These are phyloP conservation scores for Nemopilema nomurai DNA, from an alignment of 30 jellyfish, hydroid and myxozoan genomes.

Conservation along the genomic window DNA sequence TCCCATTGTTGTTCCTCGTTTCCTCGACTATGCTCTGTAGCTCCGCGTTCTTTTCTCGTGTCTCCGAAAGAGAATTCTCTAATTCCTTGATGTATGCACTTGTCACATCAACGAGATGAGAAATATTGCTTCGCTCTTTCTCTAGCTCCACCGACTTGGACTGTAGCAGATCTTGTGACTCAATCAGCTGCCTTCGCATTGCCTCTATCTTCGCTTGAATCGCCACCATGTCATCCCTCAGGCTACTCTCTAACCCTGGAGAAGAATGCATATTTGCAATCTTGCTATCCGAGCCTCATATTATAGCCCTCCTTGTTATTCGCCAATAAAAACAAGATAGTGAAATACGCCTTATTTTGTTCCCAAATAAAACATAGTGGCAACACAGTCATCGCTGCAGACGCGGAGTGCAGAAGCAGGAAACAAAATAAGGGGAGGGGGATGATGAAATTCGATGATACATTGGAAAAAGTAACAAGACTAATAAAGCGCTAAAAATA, in stretches of 20 bases:
- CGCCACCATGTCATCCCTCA: conserved; percentile 13
- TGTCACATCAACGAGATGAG: conserved; percentile 95
- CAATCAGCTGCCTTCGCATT: conserved; percentile 74
- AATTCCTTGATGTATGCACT: conserved; percentile 92
- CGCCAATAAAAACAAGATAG: neutral
- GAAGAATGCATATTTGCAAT: neutral
- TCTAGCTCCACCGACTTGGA: conserved; percentile 89
- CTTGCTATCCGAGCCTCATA: neutral
- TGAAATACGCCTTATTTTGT: neutral
- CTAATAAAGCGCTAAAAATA: too few relatives aligned
- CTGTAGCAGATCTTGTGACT: conserved; percentile 74
- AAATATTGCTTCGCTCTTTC: conserved; percentile 84
- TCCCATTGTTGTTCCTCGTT: conserved; percentile 39
- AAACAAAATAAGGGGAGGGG: neutral
- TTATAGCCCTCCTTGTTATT: neutral
- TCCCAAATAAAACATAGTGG: neutral
- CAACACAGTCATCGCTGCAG: neutral
- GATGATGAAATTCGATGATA: too few relatives aligned
- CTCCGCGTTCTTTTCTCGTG: conserved; percentile 77
- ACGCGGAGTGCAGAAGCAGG: neutral
- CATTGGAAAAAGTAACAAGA: too few relatives aligned
- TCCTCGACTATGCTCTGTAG: conserved; percentile 74
- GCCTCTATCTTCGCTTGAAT: conserved; percentile 59
- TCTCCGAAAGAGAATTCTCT: conserved; percentile 82
- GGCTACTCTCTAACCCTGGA: conserved; percentile 50